Percentiles rank a stretch among this genome's conserved stretches.
Conservation (phyloP, 2,797 vertebrate species). For the Spinibarbus caldwelli region DNA sequence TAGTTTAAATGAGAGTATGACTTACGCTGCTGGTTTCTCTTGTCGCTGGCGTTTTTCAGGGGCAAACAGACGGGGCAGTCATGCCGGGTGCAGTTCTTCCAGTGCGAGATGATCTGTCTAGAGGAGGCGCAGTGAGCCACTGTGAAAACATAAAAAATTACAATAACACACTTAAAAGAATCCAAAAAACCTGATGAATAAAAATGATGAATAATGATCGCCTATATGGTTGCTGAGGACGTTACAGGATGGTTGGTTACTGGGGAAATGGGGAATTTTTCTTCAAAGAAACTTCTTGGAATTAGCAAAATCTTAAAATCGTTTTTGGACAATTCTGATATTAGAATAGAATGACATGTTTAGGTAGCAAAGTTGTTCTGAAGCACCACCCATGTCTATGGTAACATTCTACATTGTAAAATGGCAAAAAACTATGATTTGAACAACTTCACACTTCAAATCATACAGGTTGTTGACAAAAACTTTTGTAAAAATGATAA, state of each 20-base stretch:
- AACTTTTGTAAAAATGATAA: too few species aligned
- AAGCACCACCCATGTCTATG: not conserved
- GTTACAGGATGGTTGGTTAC: not conserved
- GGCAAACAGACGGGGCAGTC: conserved; percentile 98
- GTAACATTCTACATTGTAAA: not conserved
- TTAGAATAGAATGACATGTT: not conserved
- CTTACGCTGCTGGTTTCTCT: conserved; percentile 95
- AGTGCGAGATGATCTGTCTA: conserved; percentile 99
- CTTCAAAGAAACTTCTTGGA: not conserved
- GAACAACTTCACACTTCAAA: not conserved
- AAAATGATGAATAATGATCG: not conserved
- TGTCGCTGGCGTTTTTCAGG: conserved; percentile 97
- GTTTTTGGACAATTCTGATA: not conserved
- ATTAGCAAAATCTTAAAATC: too few species aligned
- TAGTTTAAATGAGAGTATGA: conserved; percentile 46
- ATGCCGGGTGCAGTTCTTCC: conserved; percentile 98
- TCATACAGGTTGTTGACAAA: not conserved
- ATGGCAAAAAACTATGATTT: not conserved
- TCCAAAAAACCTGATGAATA: not conserved
- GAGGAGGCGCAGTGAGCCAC: conserved; percentile 97
- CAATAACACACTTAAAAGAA: not conserved
- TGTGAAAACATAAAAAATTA: conserved; percentile 28
- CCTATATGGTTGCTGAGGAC: not conserved
- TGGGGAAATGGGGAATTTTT: not conserved
- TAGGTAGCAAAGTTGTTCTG: not conserved